phyloP scores from a whole-genome alignment of 2,113 vertebrate genomes.

The Gobio gobio region DNA sequence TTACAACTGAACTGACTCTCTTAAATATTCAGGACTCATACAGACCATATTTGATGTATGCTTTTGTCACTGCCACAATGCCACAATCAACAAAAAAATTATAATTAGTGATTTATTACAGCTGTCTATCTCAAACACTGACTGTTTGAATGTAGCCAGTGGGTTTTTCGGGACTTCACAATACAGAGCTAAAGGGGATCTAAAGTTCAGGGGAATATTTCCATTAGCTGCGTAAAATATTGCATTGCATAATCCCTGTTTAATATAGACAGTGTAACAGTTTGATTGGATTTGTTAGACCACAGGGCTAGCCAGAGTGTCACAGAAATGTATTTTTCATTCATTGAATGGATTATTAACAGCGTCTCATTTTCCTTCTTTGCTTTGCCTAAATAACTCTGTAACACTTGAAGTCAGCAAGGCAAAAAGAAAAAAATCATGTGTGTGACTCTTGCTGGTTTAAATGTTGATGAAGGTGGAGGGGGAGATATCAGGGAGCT shows the following conservation, averaged over 20 bases:
- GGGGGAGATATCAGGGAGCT: neutral
- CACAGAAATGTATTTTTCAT: conserved; percentile 61
- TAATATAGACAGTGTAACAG: neutral
- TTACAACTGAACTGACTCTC: neutral
- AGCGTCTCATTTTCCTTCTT: conserved; percentile 51
- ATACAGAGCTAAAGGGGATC: neutral
- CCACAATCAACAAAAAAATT: neutral
- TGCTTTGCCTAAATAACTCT: conserved; percentile 65
- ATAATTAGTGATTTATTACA: neutral
- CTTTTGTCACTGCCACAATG: neutral
- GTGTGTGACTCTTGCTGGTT: neutral
- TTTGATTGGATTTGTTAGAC: conserved; percentile 20
- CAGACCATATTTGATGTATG: neutral
- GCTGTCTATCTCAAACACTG: neutral
- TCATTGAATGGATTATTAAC: conserved; percentile 63
- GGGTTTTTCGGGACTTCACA: neutral
- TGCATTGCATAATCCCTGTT: conserved; percentile 3
- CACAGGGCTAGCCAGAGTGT: neutral
- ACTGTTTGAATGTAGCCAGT: neutral
- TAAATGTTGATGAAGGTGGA: conserved; percentile 53
- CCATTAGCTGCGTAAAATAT: conserved; percentile 15
- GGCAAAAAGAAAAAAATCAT: neutral
- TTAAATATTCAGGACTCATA: neutral
- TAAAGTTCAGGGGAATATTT: conserved; percentile 5
- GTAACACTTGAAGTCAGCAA: conserved; percentile 65